Percentiles rank a stretch among this genome's conserved stretches.
Conservation (phyloP, 2,113 vertebrate species). For the Raja brachyura region DNA sequence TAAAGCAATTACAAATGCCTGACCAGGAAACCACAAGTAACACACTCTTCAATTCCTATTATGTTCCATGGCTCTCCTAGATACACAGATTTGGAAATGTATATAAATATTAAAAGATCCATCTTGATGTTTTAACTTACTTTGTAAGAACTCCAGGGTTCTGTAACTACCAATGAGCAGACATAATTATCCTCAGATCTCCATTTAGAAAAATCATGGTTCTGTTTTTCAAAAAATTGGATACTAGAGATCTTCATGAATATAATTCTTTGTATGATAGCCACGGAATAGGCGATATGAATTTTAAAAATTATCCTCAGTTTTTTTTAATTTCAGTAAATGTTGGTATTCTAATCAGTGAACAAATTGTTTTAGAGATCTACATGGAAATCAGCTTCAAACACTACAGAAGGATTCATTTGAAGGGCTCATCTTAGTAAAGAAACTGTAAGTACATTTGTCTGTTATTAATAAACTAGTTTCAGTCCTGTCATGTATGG, state of each 20-base stretch:
- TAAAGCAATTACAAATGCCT: too few relatives aligned
- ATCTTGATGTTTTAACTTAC: background rate
- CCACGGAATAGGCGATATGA: too few relatives aligned
- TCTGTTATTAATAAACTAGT: background rate
- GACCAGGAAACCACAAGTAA: background rate
- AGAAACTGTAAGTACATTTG: constrained; percentile 51
- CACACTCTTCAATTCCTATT: background rate
- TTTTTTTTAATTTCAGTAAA: background rate
- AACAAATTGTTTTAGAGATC: constrained; percentile 25
- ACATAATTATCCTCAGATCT: background rate
- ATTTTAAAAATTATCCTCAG: constrained; percentile 22
- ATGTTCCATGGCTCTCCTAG: background rate
- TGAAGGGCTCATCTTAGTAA: constrained; percentile 51
- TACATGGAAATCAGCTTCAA: constrained; percentile 44
- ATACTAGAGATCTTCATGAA: background rate
- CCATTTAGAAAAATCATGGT: background rate
- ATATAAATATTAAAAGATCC: background rate
- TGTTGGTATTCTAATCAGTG: background rate
- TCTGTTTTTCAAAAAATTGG: background rate
- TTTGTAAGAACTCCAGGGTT: background rate
- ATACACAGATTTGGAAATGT: background rate
- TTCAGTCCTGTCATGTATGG: too few relatives aligned
- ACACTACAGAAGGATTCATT: constrained; percentile 47
- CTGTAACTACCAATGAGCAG: too few relatives aligned
- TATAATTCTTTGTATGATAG: background rate